phyloP scores from a whole-genome alignment of 2,113 vertebrate genomes.

The Zapus hudsonius region DNA sequence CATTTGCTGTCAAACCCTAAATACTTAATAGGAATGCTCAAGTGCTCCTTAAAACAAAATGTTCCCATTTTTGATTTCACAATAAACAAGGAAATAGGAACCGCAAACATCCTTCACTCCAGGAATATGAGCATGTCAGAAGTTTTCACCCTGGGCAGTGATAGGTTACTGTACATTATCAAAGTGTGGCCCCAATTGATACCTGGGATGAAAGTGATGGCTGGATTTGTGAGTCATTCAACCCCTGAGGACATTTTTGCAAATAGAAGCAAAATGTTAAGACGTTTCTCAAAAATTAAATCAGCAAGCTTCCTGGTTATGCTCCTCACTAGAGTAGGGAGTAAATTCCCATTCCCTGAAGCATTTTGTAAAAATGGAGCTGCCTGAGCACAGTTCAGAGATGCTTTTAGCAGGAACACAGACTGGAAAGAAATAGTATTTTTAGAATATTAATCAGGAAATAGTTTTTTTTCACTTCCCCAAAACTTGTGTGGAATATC shows the following conservation, averaged over 20 bases:
- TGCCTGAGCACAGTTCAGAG: constrained; percentile 55
- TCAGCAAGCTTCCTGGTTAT: constrained; percentile 70
- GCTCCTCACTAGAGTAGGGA: constrained; percentile 53
- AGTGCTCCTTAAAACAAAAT: constrained; percentile 56
- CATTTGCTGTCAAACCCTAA: constrained; percentile 55
- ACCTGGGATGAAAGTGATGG: constrained; percentile 44
- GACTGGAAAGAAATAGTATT: constrained; percentile 48
- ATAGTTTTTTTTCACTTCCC: constrained; percentile 4
- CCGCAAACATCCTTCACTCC: constrained; percentile 25
- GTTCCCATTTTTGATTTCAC: neutral
- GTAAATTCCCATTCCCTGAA: constrained; percentile 73
- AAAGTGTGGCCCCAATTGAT: neutral
- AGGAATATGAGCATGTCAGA: constrained; percentile 3
- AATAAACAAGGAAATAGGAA: constrained; percentile 52
- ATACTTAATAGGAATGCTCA: neutral
- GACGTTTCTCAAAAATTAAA: constrained; percentile 77
- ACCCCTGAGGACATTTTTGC: constrained; percentile 59
- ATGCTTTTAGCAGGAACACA: constrained; percentile 55
- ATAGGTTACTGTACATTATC: constrained; percentile 56
- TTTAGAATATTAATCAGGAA: constrained; percentile 65
- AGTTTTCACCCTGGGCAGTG: neutral
- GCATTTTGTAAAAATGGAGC: constrained; percentile 56
- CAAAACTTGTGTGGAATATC: constrained; percentile 16
- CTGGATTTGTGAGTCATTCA: constrained; percentile 64
- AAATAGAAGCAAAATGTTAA: constrained; percentile 71